Conservation (phyloP, 2,797 vertebrate genomes). For the Sebastes miniatus region DNA sequence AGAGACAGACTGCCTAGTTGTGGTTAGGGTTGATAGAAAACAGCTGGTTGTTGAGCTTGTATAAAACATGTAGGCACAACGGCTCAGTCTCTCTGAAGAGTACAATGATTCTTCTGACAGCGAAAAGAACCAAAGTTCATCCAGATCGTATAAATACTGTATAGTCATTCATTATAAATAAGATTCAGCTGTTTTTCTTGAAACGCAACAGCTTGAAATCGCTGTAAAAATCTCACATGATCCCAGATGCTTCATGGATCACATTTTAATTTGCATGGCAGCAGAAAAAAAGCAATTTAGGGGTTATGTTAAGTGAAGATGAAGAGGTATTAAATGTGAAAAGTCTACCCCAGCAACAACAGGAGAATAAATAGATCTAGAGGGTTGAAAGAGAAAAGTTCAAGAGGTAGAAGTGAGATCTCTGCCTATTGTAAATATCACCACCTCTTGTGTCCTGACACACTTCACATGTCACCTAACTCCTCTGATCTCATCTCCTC, state of each 20-base stretch:
- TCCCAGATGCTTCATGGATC: neutral
- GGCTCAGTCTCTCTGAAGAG: neutral
- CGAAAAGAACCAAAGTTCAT: neutral
- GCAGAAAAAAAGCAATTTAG: neutral
- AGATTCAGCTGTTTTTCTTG: neutral
- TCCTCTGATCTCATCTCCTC: constrained; percentile 40
- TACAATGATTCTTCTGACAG: neutral
- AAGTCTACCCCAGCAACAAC: neutral
- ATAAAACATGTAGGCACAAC: neutral
- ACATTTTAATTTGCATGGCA: neutral
- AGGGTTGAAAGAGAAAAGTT: neutral
- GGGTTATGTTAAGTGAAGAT: neutral
- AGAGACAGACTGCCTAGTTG: neutral
- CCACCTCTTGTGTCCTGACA: constrained; percentile 12
- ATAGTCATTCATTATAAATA: neutral
- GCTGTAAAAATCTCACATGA: neutral
- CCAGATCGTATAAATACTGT: neutral
- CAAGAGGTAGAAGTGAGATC: neutral
- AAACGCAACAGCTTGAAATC: neutral
- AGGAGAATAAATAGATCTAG: neutral
- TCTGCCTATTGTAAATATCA: constrained; percentile 21
- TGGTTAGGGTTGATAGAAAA: neutral
- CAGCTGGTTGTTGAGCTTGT: neutral
- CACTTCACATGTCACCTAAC: constrained; percentile 15
- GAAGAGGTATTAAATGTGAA: neutral